These are phyloP conservation scores for Stenichneumon culpator DNA, from an alignment of 2,888 invertebrate genomes.

Conservation along the genomic window DNA sequence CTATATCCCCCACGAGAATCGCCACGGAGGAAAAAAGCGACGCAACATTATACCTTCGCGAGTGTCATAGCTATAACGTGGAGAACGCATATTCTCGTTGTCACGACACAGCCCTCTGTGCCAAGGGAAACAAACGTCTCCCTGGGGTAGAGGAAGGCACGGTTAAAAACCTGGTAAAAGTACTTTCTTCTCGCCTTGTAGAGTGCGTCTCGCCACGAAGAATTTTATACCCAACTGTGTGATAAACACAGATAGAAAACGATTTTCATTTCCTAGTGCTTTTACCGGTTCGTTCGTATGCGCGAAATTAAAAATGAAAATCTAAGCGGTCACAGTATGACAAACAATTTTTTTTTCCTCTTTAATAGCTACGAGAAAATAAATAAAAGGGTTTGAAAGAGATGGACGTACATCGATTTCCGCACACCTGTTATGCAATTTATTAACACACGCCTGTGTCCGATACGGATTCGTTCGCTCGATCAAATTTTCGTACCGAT, in stretches of 20 bases:
- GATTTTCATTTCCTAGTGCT: conserved; percentile 19
- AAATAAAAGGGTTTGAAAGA: conserved; percentile 29
- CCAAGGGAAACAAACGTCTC: conserved; percentile 53
- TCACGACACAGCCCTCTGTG: conserved; percentile 22
- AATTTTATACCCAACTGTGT: conserved; percentile 15
- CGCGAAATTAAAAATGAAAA: neutral
- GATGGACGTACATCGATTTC: conserved; percentile 54
- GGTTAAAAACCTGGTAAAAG: conserved; percentile 25
- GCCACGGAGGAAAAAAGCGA: neutral
- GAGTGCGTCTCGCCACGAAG: conserved; percentile 1
- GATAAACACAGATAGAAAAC: conserved; percentile 34
- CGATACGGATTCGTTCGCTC: conserved; percentile 13
- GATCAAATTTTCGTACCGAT: conserved; percentile 49
- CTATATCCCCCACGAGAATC: conserved; percentile 15
- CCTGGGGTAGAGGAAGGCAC: conserved; percentile 36
- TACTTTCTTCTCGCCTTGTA: conserved; percentile 25
- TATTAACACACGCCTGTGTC: neutral
- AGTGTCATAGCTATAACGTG: conserved; percentile 32
- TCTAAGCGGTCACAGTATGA: neutral
- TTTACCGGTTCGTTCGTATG: neutral
- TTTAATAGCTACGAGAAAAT: conserved; percentile 17
- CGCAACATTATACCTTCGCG: conserved; percentile 14
- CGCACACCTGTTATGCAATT: conserved; percentile 29
- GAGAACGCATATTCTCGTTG: conserved; percentile 27
- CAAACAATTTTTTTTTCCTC: too few relatives aligned